Percentiles rank a stretch among this genome's conserved stretches.
Evolutionary conservation across 2,797 vertebrate species (phyloP).

Genomic region (Okamejei kenojei): DNA sequence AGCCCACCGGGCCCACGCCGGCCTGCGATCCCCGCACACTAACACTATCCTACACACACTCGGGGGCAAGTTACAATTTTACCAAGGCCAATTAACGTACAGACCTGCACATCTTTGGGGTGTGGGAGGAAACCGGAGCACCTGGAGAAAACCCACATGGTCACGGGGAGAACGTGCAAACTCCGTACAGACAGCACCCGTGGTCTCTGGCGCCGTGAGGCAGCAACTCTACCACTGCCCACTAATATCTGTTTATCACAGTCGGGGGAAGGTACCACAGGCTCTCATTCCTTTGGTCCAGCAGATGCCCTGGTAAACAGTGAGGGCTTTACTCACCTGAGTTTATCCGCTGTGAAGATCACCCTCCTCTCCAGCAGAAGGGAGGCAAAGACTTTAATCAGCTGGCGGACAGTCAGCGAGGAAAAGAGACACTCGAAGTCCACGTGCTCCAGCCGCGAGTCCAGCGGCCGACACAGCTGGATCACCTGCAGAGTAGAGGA

Average conservation of each 20-base stretch:
- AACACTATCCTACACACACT: too few species aligned
- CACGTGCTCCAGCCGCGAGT: slow-evolving; percentile 92
- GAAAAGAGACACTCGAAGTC: slow-evolving; percentile 92
- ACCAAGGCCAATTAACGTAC: too few species aligned
- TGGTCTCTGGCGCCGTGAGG: too few species aligned
- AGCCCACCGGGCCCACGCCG: too few species aligned
- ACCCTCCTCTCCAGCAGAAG: slow-evolving; percentile 88
- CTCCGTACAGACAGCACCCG: too few species aligned
- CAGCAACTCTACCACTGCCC: too few species aligned
- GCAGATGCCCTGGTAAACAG: background rate
- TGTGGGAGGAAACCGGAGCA: too few species aligned
- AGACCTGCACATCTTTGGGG: too few species aligned
- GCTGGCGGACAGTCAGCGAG: slow-evolving; percentile 80
- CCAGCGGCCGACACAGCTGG: slow-evolving; percentile 81
- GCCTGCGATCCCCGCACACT: too few species aligned
- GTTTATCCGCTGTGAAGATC: slow-evolving; percentile 92
- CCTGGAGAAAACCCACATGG: too few species aligned
- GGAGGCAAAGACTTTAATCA: slow-evolving; percentile 89
- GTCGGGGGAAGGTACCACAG: background rate
- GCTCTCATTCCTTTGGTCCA: background rate
- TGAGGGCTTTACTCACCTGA: slow-evolving; percentile 66
- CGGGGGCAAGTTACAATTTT: too few species aligned
- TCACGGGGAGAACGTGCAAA: too few species aligned
- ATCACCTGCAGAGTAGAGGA: slow-evolving; percentile 66
- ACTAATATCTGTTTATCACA: background rate